Evolutionary conservation across 30 jellyfish, hydroid and myxozoan genomes (phyloP).

Genomic region (Hydractinia symbiolongicarpus): DNA sequence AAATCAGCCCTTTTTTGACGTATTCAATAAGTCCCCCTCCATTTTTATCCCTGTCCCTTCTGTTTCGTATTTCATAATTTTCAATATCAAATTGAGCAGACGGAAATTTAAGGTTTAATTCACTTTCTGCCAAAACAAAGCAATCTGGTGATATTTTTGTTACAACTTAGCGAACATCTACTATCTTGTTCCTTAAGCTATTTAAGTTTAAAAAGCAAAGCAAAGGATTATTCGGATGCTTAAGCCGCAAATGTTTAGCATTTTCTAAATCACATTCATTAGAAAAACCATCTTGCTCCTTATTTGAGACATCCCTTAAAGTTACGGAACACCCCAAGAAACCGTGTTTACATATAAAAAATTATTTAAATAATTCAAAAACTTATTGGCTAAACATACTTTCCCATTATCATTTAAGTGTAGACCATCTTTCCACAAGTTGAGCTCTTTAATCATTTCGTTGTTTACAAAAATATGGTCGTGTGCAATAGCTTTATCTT

Average conservation of each 20-base stretch:
- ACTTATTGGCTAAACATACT: neutral
- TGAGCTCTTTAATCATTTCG: constrained; percentile 1
- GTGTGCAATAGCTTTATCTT: constrained; percentile 4
- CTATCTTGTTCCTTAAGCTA: constrained; percentile 3
- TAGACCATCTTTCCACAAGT: constrained; percentile 9
- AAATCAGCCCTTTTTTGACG: constrained; percentile 7
- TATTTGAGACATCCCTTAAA: neutral
- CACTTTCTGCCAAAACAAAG: no score
- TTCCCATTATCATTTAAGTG: constrained; percentile 7
- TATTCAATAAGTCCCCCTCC: constrained; percentile 10
- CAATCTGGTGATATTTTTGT: neutral
- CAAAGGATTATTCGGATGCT: constrained; percentile 1
- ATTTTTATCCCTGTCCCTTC: constrained; percentile 8
- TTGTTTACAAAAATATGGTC: neutral
- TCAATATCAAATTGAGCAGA: neutral
- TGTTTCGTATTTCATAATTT: constrained; percentile 5
- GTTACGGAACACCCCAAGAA: constrained; percentile 5
- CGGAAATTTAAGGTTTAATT: no score
- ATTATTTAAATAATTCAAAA: no score
- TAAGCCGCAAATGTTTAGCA: constrained; percentile 6
- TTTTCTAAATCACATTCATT: neutral
- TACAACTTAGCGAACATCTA: constrained; percentile 2
- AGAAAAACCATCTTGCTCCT: neutral
- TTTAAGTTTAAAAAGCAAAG: neutral
- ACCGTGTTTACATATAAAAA: constrained; percentile 3